phyloP scores from a whole-genome alignment of 2,888 invertebrate genomes.

The Meghimatium bilineatum region DNA sequence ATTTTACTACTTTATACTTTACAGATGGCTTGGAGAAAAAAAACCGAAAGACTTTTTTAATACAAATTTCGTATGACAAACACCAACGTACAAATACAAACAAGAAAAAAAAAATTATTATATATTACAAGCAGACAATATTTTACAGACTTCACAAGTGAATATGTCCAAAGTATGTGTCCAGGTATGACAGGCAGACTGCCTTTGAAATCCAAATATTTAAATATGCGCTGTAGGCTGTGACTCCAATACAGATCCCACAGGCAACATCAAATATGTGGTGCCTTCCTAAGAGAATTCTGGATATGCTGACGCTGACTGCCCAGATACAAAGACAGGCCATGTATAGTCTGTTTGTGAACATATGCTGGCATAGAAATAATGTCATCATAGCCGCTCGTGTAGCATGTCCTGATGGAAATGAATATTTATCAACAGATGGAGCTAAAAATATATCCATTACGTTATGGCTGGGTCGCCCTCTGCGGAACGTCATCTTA shows the following conservation, averaged over 20 bases:
- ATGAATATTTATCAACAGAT: constrained; percentile 89
- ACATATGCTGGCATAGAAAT: constrained; percentile 78
- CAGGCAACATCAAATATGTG: constrained; percentile 89
- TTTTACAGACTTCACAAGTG: constrained; percentile 55
- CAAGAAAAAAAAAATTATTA: neutral
- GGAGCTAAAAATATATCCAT: constrained; percentile 84
- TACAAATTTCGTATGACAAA: too few relatives aligned
- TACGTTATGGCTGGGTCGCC: constrained; percentile 84
- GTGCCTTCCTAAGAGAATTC: constrained; percentile 90
- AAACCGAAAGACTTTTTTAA: too few relatives aligned
- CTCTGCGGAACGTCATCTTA: constrained; percentile 87
- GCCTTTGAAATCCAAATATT: constrained; percentile 63
- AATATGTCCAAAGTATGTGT: constrained; percentile 68
- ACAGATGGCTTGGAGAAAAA: too few relatives aligned
- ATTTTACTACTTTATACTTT: too few relatives aligned
- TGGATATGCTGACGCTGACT: constrained; percentile 85
- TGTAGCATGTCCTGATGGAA: constrained; percentile 96
- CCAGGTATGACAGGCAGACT: constrained; percentile 62
- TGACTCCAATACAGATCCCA: constrained; percentile 84
- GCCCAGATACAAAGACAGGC: constrained; percentile 86
- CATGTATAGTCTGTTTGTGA: constrained; percentile 33
- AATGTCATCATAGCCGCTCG: constrained; percentile 87
- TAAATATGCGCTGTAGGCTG: constrained; percentile 62
- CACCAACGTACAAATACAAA: neutral
- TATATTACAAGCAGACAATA: neutral